These are phyloP conservation scores for Tapera naevia DNA, from an alignment of 2,797 vertebrate species.

Conservation along the genomic window DNA sequence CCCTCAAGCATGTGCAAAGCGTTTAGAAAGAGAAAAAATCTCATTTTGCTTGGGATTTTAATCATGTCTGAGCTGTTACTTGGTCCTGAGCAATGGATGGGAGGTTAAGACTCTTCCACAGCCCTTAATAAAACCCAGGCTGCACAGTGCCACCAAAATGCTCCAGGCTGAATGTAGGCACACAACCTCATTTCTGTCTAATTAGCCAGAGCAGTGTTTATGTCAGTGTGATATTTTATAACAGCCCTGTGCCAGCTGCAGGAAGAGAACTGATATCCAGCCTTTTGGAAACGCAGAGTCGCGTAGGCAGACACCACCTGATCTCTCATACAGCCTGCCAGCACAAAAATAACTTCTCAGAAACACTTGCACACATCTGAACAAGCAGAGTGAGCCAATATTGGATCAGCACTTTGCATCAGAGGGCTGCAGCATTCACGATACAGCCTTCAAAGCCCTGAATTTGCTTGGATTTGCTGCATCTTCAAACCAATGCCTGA, in stretches of 20 bases:
- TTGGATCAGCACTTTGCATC: conserved; percentile 27
- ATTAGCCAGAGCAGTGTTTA: background rate
- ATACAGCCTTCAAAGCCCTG: conserved; percentile 22
- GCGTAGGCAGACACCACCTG: conserved; percentile 44
- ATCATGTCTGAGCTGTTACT: background rate
- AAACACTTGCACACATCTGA: conserved; percentile 40
- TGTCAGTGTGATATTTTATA: background rate
- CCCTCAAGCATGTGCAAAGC: fast-evolving
- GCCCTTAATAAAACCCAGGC: background rate
- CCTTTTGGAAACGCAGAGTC: background rate
- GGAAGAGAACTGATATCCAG: conserved; percentile 9
- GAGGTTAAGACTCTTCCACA: background rate
- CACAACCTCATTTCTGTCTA: background rate
- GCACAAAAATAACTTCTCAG: conserved; percentile 63
- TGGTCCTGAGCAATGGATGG: background rate
- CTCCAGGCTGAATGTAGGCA: background rate
- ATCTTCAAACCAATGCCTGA: background rate
- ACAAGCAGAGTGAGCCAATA: background rate
- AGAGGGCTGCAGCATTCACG: background rate
- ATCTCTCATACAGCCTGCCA: conserved; percentile 47
- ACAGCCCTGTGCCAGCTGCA: conserved; percentile 9
- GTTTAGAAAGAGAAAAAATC: background rate
- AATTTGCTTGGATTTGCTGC: conserved; percentile 4
- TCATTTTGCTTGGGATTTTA: background rate
- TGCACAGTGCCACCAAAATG: fast-evolving